Conservation (phyloP, 2,113 vertebrate genomes). For the Patagioenas fasciata region DNA sequence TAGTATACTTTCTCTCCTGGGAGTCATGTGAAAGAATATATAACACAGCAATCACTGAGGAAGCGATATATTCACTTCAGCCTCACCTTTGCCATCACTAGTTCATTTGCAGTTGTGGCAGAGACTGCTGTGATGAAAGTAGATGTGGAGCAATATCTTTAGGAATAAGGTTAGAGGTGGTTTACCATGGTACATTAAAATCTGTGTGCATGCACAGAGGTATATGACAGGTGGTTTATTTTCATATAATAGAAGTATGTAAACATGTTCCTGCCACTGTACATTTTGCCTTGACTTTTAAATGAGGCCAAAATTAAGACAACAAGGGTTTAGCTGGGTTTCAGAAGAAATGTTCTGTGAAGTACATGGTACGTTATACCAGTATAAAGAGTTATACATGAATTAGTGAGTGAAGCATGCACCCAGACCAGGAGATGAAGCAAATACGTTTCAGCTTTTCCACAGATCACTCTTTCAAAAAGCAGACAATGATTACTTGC, state of each 20-base stretch:
- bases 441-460: not conserved
- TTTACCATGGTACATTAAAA: not conserved
- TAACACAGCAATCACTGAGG: not conserved
- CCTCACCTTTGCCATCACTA: not conserved
- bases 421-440: not conserved
- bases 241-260: not conserved
- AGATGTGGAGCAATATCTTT: not conserved
- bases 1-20: not conserved
- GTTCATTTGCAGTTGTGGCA: not conserved
- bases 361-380: not conserved
- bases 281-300: not conserved
- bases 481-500: not conserved
- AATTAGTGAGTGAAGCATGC: not conserved
- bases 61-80: not conserved
- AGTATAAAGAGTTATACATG: not conserved
- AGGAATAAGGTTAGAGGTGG: not conserved
- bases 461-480: not conserved
- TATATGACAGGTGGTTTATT: not conserved
- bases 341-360: not conserved
- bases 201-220: not conserved
- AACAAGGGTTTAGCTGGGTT: not conserved
- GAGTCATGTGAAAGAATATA: not conserved
- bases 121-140: not conserved
- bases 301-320: not conserved
- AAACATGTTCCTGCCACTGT: not conserved